Evolutionary conservation across 2,888 invertebrate species (phyloP).

Genomic region (Melolontha melolontha): DNA sequence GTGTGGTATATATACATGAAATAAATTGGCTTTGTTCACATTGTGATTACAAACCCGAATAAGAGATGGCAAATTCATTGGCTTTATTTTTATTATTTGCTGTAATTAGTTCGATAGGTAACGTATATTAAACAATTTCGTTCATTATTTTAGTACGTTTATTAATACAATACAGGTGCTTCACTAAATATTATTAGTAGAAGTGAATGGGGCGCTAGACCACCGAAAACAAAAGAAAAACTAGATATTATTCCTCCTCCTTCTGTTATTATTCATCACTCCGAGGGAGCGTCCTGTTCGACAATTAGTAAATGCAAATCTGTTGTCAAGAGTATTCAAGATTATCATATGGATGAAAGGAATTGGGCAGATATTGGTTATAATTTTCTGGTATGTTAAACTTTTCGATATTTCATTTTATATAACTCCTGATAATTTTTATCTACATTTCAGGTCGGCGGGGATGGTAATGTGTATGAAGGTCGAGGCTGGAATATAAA

Average conservation of each 20-base stretch:
- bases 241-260: constrained; percentile 64
- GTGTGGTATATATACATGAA: no score
- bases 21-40: no score
- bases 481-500: constrained; percentile 74
- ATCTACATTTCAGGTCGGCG: constrained; percentile 76
- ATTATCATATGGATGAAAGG: constrained; percentile 68
- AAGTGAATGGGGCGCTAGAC: constrained; percentile 68
- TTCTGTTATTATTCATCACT: constrained; percentile 75
- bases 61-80: no score
- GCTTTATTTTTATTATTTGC: no score
- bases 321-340: constrained; percentile 72
- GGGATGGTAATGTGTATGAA: constrained; percentile 74
- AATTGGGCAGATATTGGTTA: constrained; percentile 74
- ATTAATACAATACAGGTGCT: no score
- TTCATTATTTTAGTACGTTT: no score
- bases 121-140: no score
- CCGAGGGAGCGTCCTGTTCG: constrained; percentile 67
- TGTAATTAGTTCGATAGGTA: no score
- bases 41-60: no score
- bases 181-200: constrained; percentile 58
- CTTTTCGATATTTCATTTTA: no score
- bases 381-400: constrained; percentile 35
- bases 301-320: constrained; percentile 65
- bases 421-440: constrained; percentile 57
- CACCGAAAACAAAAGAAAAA: constrained; percentile 59